These are phyloP conservation scores for Eumaeus atala DNA, from an alignment of 1,140 invertebrate species.

Conservation along the genomic window DNA sequence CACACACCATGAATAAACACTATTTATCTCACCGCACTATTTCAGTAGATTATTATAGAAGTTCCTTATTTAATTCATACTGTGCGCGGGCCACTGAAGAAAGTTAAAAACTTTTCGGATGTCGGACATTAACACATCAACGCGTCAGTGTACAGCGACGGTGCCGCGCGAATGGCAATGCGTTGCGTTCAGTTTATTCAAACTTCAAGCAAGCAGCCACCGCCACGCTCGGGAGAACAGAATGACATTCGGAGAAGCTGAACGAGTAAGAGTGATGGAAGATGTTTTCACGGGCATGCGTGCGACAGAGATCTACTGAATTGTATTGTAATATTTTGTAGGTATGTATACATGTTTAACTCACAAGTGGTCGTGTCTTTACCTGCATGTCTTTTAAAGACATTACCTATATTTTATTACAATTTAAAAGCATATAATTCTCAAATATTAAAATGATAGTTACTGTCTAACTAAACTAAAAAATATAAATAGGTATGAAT, in stretches of 20 bases:
- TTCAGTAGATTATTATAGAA: slow-evolving; percentile 4
- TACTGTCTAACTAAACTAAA: no score
- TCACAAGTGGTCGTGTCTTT: no score
- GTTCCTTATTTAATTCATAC: slow-evolving; percentile 21
- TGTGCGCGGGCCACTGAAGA: slow-evolving; percentile 41
- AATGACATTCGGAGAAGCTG: slow-evolving; percentile 33
- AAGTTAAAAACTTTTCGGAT: slow-evolving; percentile 64
- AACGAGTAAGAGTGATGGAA: slow-evolving; percentile 27
- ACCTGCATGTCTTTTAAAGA: no score
- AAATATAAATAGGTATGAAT: no score
- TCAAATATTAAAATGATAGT: no score
- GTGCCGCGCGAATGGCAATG: slow-evolving; percentile 52
- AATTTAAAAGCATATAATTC: no score
- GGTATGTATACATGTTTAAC: no score
- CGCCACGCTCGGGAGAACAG: slow-evolving; percentile 29
- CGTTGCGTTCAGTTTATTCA: background rate
- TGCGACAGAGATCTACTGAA: slow-evolving; percentile 22
- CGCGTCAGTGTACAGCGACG: slow-evolving; percentile 39
- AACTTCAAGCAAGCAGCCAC: slow-evolving; percentile 15
- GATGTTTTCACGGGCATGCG: slow-evolving; percentile 19
- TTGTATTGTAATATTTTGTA: no score
- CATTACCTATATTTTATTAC: no score
- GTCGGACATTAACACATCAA: slow-evolving; percentile 28
- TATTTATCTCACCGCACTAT: slow-evolving; percentile 48
- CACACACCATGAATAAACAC: slow-evolving; percentile 45